Percentiles rank a stretch among this genome's conserved stretches.
Conservation (phyloP, 64 coral and sea anemone species). For the Dendrophyllia cribrosa region DNA sequence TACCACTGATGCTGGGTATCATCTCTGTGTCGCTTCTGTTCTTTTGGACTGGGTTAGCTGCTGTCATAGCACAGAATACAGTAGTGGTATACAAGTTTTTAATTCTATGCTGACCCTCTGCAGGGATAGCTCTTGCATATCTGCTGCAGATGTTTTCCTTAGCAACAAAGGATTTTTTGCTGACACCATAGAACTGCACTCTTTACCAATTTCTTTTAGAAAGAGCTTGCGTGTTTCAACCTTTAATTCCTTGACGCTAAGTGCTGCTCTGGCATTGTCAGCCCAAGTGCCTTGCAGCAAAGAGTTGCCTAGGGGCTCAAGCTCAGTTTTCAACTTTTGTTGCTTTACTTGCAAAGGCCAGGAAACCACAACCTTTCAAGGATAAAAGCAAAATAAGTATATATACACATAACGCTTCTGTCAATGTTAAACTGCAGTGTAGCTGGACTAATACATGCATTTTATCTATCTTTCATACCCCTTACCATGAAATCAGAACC, state of each 20-base stretch:
- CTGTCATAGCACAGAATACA: conserved; percentile 8
- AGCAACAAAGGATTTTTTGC: neutral
- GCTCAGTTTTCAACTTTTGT: conserved; percentile 12
- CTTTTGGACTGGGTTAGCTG: neutral
- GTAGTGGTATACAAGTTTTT: neutral
- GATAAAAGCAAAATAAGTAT: neutral
- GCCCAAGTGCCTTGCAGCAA: conserved; percentile 15
- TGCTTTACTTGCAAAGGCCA: conserved; percentile 22
- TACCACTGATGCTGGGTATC: conserved; percentile 34
- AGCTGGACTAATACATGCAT: too few species aligned
- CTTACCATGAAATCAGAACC: too few species aligned
- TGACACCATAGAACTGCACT: conserved; percentile 6
- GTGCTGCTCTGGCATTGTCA: conserved; percentile 25
- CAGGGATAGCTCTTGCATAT: neutral
- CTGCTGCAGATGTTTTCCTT: conserved; percentile 7
- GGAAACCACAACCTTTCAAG: neutral
- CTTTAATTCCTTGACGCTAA: conserved; percentile 39
- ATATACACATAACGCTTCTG: too few species aligned
- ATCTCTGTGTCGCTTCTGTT: neutral
- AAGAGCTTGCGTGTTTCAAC: conserved; percentile 7
- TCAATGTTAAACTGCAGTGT: too few species aligned
- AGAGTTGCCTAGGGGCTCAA: conserved; percentile 7
- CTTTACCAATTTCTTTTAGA: conserved; percentile 17
- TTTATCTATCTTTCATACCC: too few species aligned
- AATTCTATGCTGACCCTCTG: neutral